Conservation (phyloP, 2,888 invertebrate genomes). For the Amphiduros pacificus region DNA sequence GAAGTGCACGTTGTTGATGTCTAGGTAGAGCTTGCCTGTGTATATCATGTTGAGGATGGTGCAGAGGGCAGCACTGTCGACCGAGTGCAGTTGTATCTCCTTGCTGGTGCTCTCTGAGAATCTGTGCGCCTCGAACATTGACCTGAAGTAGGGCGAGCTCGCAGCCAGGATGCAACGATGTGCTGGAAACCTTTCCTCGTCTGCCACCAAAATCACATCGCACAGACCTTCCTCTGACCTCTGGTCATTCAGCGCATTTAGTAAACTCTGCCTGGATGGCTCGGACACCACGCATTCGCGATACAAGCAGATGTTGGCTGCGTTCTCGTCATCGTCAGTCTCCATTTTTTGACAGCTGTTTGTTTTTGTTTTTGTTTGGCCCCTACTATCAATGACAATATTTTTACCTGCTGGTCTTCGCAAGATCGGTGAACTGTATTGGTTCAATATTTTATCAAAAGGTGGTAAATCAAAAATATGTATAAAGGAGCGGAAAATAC, state of each 20-base stretch:
- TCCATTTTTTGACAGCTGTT: no score
- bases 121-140: background rate
- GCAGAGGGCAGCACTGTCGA: background rate
- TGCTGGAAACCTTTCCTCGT: background rate
- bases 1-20: background rate
- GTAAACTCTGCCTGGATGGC: no score
- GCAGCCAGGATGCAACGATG: background rate
- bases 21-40: background rate
- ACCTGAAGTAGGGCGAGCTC: background rate
- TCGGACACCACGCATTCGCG: no score
- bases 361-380: no score
- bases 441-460: no score
- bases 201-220: background rate
- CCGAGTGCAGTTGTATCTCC: background rate
- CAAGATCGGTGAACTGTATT: no score
- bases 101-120: background rate
- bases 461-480: no score
- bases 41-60: background rate
- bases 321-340: no score
- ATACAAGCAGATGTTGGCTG: no score
- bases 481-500: no score
- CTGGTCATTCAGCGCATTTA: constrained; percentile 1
- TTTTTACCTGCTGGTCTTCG: no score
- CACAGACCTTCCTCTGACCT: background rate
- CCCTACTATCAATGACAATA: no score